Conservation (phyloP, 1,140 invertebrate species). For the Vanessa atalanta region DNA sequence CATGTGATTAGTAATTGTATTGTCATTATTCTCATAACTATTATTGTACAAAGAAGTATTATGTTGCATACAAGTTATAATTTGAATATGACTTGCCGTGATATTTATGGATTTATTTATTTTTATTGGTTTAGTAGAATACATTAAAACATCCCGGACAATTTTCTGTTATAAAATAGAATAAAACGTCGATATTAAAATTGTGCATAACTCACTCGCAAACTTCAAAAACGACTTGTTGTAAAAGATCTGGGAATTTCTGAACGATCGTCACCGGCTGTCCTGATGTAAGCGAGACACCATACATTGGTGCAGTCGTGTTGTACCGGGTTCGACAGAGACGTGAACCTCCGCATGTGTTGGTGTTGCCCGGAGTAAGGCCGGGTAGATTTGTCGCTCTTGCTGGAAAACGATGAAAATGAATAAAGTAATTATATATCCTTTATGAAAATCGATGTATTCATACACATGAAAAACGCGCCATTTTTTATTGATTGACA, state of each 20-base stretch:
- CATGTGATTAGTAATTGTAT: no score
- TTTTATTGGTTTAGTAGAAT: no score
- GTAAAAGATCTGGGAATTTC: slow-evolving; percentile 95
- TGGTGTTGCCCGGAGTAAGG: slow-evolving; percentile 45
- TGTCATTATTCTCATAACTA: no score
- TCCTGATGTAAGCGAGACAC: slow-evolving; percentile 93
- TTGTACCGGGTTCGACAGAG: slow-evolving; percentile 94
- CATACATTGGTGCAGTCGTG: slow-evolving; percentile 96
- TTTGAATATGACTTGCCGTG: no score
- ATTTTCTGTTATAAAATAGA: neutral
- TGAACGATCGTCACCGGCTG: slow-evolving; percentile 96
- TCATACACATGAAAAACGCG: no score
- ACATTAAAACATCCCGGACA: no score
- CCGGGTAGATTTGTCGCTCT: slow-evolving; percentile 58
- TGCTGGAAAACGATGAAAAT: slow-evolving; percentile 54
- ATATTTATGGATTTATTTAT: no score
- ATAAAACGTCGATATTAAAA: neutral
- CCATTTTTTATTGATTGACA: no score
- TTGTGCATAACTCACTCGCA: slow-evolving; percentile 83
- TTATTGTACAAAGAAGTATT: no score
- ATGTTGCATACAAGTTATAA: no score
- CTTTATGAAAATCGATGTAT: no score
- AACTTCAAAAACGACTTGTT: slow-evolving; percentile 96
- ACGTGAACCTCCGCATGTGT: slow-evolving; percentile 84
- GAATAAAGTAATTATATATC: no score